Conservation (phyloP, 2,888 invertebrate genomes). For the Leptura quadrifasciata region DNA sequence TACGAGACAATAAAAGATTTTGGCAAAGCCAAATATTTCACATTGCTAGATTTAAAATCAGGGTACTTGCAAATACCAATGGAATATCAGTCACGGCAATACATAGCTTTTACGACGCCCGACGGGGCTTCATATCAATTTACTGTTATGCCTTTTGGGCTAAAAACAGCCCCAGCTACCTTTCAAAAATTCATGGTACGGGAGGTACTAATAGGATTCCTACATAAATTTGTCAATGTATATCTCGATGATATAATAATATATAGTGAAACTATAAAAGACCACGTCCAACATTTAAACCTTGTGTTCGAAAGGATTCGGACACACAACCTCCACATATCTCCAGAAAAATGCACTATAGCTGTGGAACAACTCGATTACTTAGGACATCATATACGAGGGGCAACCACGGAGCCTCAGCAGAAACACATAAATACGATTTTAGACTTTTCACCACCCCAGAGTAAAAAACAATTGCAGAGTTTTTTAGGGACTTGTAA, state of each 20-base stretch:
- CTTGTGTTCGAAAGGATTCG: constrained; percentile 35
- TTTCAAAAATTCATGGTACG: too few relatives aligned
- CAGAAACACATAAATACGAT: constrained; percentile 17
- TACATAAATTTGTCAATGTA: neutral
- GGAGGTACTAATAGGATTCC: neutral
- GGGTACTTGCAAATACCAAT: constrained; percentile 17
- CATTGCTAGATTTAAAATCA: neutral
- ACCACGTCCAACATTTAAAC: neutral
- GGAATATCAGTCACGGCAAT: neutral
- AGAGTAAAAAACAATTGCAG: constrained; percentile 34
- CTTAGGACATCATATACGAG: constrained; percentile 32
- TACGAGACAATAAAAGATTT: too few relatives aligned
- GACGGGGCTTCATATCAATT: neutral
- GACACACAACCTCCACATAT: constrained; percentile 26
- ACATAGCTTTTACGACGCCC: neutral
- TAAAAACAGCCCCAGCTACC: neutral
- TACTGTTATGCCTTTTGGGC: neutral
- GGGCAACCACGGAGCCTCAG: neutral
- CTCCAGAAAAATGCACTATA: constrained; percentile 30
- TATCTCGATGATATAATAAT: neutral
- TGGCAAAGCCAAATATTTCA: neutral
- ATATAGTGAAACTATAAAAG: neutral
- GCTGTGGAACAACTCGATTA: constrained; percentile 17
- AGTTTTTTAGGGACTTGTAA: constrained; percentile 39
- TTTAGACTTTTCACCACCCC: neutral